phyloP scores from a whole-genome alignment of 2,113 vertebrate genomes.

The Piaya cayana region DNA sequence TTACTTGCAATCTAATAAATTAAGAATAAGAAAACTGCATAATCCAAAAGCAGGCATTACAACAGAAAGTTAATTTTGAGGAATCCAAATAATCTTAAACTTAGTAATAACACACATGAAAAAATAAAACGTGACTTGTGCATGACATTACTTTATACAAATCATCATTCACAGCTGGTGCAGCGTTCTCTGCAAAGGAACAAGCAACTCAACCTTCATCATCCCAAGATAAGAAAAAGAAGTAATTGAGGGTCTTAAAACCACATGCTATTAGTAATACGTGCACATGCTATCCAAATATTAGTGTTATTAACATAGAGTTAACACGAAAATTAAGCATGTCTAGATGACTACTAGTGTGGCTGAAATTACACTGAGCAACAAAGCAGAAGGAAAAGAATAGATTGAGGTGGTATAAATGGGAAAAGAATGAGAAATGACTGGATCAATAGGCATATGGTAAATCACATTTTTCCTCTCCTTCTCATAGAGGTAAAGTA shows the following conservation, averaged over 20 bases:
- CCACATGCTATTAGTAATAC: not conserved
- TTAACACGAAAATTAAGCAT: not conserved
- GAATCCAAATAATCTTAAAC: not conserved
- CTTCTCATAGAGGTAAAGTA: not conserved
- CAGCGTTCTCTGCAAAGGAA: not conserved
- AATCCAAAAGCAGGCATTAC: not conserved
- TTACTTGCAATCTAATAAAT: not conserved
- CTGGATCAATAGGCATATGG: not conserved
- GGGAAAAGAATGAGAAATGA: not conserved
- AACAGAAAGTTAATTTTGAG: not conserved
- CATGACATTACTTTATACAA: not conserved
- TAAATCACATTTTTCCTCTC: not conserved
- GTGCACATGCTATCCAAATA: not conserved
- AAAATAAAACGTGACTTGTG: not conserved
- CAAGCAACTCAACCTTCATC: not conserved
- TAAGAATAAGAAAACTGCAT: not conserved
- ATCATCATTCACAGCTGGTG: not conserved
- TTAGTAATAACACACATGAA: fast-evolving
- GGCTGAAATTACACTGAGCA: not conserved
- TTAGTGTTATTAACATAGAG: not conserved
- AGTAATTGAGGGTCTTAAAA: not conserved
- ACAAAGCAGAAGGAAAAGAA: not conserved
- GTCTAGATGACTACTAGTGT: not conserved
- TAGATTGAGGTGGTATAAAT: not conserved
- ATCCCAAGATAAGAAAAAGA: not conserved